These are phyloP conservation scores for Nasua narica DNA, from an alignment of 2,797 vertebrate genomes.

Conservation along the genomic window DNA sequence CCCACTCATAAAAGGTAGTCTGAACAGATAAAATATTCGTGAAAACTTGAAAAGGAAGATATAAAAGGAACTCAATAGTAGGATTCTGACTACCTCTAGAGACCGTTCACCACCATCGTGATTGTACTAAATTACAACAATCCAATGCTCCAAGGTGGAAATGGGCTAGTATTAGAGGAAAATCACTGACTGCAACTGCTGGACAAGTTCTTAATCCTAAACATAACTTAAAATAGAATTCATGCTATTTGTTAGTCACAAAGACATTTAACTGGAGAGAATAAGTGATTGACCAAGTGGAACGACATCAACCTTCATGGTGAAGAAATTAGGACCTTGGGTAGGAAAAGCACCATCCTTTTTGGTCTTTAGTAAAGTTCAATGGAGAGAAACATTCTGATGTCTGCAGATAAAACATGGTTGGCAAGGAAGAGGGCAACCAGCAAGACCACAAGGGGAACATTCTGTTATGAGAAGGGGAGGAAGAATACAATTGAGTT, in stretches of 20 bases:
- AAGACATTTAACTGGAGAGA: constrained; percentile 4
- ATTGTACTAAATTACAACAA: not conserved
- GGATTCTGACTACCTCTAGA: not conserved
- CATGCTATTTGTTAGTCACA: not conserved
- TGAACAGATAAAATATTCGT: constrained; percentile 21
- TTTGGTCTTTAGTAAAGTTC: not conserved
- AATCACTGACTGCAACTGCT: not conserved
- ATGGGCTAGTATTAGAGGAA: not conserved
- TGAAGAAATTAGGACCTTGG: not conserved
- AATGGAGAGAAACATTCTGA: not conserved
- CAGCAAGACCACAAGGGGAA: not conserved
- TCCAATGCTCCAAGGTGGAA: not conserved
- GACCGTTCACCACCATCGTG: not conserved
- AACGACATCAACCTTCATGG: not conserved
- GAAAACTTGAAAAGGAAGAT: constrained; percentile 32
- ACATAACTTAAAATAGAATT: constrained; percentile 2
- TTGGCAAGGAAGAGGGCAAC: not conserved
- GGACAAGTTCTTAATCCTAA: not conserved
- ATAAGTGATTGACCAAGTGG: not conserved
- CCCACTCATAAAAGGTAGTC: not conserved
- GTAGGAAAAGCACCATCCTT: not conserved
- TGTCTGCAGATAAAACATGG: not conserved
- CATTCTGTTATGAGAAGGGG: not conserved
- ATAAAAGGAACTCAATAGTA: not conserved
- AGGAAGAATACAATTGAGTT: constrained; percentile 23